Base-by-base conservation (phyloP, 2,888 invertebrate genomes). In the Drosophila greeni region DNA sequence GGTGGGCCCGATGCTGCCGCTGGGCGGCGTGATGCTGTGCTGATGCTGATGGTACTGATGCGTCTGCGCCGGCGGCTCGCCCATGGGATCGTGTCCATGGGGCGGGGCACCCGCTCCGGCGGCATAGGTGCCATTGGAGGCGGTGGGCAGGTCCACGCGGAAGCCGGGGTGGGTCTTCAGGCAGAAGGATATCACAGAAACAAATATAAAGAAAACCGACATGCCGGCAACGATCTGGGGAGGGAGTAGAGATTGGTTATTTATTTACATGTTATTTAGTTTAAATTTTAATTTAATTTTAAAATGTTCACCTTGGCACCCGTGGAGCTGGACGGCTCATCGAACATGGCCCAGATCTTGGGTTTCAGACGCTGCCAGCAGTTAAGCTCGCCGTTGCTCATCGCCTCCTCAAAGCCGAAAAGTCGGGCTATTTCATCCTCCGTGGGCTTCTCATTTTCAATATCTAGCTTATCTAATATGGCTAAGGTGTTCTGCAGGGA, bases 201-300 rank as follows among this genome's bases (percentile, higher is more conserved):
- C 93, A 91, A 96, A 95, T 90, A 98, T 97, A 92, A 98, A 98
- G 91, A 97, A 96, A 69, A 98, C 96, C 12, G 97, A 97, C 84
- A 95, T 92, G 67, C 94, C 94, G 76, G 96, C 96, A 87, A 98
- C 94, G 87, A 95, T 92, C 96, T 97, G 92, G 45, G 89, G 89
- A 89, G 89, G 89, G 89, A 89, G 7, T 16, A 52, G 8, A 52
- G 11, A 14, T n/a, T n/a, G n/a, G n/a, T n/a, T n/a, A n/a, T n/a
- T n/a, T n/a, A n/a, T n/a, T n/a, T n/a, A n/a, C n/a, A n/a, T n/a
- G n/a, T n/a, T n/a, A n/a, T n/a, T n/a, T n/a, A n/a, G n/a, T n/a
- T n/a, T n/a, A n/a, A n/a, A n/a, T n/a, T n/a, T n/a, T n/a, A n/a
- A 4, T 45, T 14, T 0, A 2, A 20, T 3, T 2, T 12, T 12